Evolutionary conservation across 2,888 invertebrate genomes (phyloP), one percentile per base, ranked within the genome.

Genomic region (Blastobasis lacticolella): DNA sequence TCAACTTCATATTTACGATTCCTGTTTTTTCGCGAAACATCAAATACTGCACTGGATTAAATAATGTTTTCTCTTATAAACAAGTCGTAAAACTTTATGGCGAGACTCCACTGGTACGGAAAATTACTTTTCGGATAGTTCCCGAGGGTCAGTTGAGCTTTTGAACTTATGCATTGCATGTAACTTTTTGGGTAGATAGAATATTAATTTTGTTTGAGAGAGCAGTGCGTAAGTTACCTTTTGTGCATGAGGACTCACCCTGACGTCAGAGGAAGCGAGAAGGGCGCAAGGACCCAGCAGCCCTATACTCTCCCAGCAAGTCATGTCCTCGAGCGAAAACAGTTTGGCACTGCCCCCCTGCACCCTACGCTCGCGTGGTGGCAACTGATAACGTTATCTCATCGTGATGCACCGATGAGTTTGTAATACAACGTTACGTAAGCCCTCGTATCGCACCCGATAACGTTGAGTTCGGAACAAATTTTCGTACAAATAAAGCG

Each of bases 241-340:
- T 38, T 38, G 37, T 59, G 61, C 58, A 57, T 54, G 57, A 57
- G 49, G 66, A 88, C 88, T 87, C 83, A 88, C 88, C 84, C 85
- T 78, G 73, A 78, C 73, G 65, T 85, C 86, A 54, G 88, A 81
- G 51, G 88, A 82, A 57, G 88, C 75, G 51, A 89, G 88, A 52
- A 88, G 81, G 67, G 89, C 87, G 71, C 89, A 88, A 58, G 89
- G 89, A 60, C 88, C 88, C 71, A 88, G 79, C 57, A 88, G 79
- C 65, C 88, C 87, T 75, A 88, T 87, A 59, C 81, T 88, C 62
- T 89, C 88, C 89, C 89, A 89, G 77, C 89, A 89, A 76, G 89
- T 88, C 89, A 89, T 89, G 63, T 74, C 75, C 76, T 73, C 66
- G 62, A 59, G 62, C 54, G 23, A 23, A 2, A 37, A 47, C 10